Percentiles rank a stretch among this genome's conserved stretches.
Evolutionary conservation across 2,113 vertebrate genomes (phyloP).

Genomic region (Microtus pennsylvanicus): DNA sequence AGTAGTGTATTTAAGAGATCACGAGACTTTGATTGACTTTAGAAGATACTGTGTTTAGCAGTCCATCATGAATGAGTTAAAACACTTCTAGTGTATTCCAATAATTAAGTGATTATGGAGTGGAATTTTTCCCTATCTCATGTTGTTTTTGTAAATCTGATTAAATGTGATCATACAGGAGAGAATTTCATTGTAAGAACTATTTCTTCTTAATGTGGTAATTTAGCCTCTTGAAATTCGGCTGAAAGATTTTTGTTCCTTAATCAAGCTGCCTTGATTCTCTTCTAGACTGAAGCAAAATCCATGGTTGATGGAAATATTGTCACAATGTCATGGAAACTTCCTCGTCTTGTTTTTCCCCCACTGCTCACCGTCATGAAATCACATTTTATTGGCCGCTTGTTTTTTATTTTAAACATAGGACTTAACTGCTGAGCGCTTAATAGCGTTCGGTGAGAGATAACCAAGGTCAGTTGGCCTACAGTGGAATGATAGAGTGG

Average conservation of each 20-base stretch:
- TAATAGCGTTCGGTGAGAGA: not conserved
- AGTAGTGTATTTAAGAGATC: not conserved
- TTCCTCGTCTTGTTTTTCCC: not conserved
- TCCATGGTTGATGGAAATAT: not conserved
- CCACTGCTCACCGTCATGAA: not conserved
- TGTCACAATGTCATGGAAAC: not conserved
- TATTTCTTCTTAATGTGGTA: not conserved
- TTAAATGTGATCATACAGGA: slow-evolving; percentile 8
- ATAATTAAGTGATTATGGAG: not conserved
- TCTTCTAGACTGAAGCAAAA: slow-evolving; percentile 16
- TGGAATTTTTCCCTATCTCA: not conserved
- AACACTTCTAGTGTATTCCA: not conserved
- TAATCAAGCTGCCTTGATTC: slow-evolving; percentile 21
- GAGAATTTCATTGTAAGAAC: not conserved
- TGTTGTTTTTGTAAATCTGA: not conserved
- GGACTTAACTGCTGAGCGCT: not conserved
- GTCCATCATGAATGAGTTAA: not conserved
- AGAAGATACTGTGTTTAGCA: slow-evolving; percentile 2
- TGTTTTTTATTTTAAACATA: not conserved
- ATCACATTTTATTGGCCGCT: not conserved
- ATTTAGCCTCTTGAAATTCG: slow-evolving; percentile 47
- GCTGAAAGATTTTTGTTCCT: not conserved
- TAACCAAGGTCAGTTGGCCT: not conserved
- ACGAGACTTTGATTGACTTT: slow-evolving; percentile 5
- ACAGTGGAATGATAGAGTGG: not conserved